phyloP scores from a whole-genome alignment of 2,797 vertebrate species.

The Myiothlypis chrysogaster region DNA sequence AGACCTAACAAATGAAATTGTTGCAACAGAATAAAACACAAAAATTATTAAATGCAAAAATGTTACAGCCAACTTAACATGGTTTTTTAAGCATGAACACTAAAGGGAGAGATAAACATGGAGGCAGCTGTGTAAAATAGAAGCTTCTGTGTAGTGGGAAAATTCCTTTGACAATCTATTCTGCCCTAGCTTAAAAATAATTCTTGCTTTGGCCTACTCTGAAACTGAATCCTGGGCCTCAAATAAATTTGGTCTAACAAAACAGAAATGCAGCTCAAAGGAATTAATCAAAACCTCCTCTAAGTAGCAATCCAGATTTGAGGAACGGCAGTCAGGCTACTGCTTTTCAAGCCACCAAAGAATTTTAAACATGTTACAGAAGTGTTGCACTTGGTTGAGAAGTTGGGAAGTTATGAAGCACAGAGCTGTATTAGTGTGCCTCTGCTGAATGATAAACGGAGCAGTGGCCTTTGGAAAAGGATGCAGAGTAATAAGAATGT shows the following conservation, averaged over 20 bases:
- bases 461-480: not conserved
- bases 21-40: not conserved
- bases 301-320: not conserved
- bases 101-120: not conserved
- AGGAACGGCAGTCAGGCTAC: not conserved
- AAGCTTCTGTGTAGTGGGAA: not conserved
- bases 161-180: not conserved
- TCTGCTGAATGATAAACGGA: not conserved
- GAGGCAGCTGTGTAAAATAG: not conserved
- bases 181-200: not conserved
- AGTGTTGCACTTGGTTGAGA: not conserved
- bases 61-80: not conserved
- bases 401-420: not conserved
- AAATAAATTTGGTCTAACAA: not conserved
- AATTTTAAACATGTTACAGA: not conserved
- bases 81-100: not conserved
- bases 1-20: not conserved
- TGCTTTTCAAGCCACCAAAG: not conserved
- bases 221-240: not conserved
- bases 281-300: not conserved
- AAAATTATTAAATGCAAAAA: not conserved
- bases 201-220: not conserved
- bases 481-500: not conserved
- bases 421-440: not conserved
- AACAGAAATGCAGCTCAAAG: not conserved